Evolutionary conservation across 2,888 invertebrate genomes (phyloP).

Genomic region (Eumacrocentrus americanus): DNA sequence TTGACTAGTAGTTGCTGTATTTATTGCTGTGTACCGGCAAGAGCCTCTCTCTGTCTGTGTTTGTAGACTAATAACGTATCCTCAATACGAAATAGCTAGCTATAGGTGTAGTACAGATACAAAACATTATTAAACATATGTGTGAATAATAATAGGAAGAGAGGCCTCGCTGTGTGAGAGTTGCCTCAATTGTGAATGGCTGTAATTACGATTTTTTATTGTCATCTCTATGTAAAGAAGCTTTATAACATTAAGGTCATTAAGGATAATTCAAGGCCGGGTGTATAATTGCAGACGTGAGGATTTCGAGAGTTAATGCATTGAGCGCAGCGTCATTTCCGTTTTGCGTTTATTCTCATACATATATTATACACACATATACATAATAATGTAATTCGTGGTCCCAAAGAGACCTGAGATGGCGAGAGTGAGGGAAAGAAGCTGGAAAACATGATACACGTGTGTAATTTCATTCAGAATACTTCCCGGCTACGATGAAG

Average conservation of each 20-base stretch:
- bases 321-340: constrained; percentile 50
- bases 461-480: constrained; percentile 39
- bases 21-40: too few species aligned
- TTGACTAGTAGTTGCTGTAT: constrained; percentile 44
- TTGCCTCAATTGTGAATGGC: constrained; percentile 38
- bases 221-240: constrained; percentile 48
- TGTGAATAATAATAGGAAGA: constrained; percentile 46
- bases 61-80: too few species aligned
- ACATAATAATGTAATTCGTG: neutral
- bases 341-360: constrained; percentile 37
- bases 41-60: too few species aligned
- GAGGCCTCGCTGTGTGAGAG: neutral
- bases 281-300: constrained; percentile 28
- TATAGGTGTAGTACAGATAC: too few species aligned
- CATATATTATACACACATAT: neutral
- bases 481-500: constrained; percentile 39
- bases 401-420: neutral
- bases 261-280: constrained; percentile 53
- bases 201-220: constrained; percentile 54
- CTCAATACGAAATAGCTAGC: too few species aligned
- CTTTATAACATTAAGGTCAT: constrained; percentile 52
- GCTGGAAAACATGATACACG: neutral
- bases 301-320: constrained; percentile 36
- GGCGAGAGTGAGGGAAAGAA: neutral
- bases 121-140: too few species aligned